A percentile compares a stretch with the other conserved stretches of the same genome.
phyloP scores from a whole-genome alignment of 2,113 vertebrate genomes.

The Brachyhypopomus gauderio region DNA sequence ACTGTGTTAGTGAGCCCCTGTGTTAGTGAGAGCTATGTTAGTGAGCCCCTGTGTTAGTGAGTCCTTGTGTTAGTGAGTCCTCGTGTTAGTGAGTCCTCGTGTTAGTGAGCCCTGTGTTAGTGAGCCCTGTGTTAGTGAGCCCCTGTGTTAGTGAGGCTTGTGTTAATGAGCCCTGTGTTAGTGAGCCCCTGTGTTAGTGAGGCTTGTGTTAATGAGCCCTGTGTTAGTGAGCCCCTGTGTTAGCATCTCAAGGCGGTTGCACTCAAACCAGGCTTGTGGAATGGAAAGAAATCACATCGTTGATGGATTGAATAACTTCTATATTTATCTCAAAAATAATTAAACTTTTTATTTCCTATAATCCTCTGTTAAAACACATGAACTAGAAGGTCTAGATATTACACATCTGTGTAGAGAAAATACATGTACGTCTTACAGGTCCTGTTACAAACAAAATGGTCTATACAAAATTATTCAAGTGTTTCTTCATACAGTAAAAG shows the following conservation, averaged over 20 bases:
- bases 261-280: neutral
- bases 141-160: too few species aligned
- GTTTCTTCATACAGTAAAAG: neutral
- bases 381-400: neutral
- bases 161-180: too few species aligned
- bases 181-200: too few species aligned
- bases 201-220: too few species aligned
- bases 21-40: too few species aligned
- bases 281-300: constrained; percentile 7
- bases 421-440: neutral
- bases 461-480: neutral
- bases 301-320: constrained; percentile 24
- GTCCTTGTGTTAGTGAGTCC: too few species aligned
- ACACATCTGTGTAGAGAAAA: neutral
- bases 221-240: too few species aligned
- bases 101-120: too few species aligned
- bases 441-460: neutral
- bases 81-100: too few species aligned
- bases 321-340: constrained; percentile 3
- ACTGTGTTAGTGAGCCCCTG: too few species aligned
- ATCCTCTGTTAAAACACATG: neutral
- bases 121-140: too few species aligned
- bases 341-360: neutral
- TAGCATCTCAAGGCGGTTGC: neutral
- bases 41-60: too few species aligned